Base-by-base conservation (phyloP, 2,797 vertebrate species). In the Chelon auratus region DNA sequence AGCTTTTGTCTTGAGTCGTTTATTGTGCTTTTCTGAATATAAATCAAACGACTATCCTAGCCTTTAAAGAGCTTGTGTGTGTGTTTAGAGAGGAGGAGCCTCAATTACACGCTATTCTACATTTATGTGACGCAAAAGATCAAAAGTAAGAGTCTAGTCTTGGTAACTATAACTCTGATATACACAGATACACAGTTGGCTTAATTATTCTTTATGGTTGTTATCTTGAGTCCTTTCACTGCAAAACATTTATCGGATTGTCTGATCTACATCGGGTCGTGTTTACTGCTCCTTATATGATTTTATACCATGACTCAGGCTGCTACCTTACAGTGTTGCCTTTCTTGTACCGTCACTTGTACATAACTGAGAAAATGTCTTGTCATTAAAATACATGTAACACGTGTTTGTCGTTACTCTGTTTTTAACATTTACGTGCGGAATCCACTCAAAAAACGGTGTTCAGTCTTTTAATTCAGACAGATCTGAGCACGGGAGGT, bases 391-490 rank as follows among this genome's bases (percentile, higher is more conserved):
- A 80, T 39, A 24, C 4, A n/a, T 42, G 3, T 11, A 22, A 59
- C 9, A 42, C 1, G 10, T 18, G 15, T 65, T 57, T 50, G 8
- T 68, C 9, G 9, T 59, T 47, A 14, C 11, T 15, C 72, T 57
- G 26, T 57, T 3, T 63, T 33, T 5, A 0, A 9, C 20, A 13
- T 13, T 30, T 26, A 18, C 9, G 1, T 18, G 3, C 9, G 10
- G n/a, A 17, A 13, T 4, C 30, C 11, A 60, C 30, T 33, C 24
- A 48, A 50, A 30, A 42, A 36, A 4, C 43, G 15, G 53, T 9
- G 51, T 62, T 52, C 45, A 54, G 45, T 59, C 9, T 79, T 90
- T 92, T 91, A 83, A 89, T 91, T 82, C 75, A 57, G 63, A 58
- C 57, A 68, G 10, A 43, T 65, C 45, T 69, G 33, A 73, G 4